These are phyloP conservation scores for Pycnomerus fuliginosus DNA, from an alignment of 2,888 invertebrate genomes.

Conservation along the genomic window DNA sequence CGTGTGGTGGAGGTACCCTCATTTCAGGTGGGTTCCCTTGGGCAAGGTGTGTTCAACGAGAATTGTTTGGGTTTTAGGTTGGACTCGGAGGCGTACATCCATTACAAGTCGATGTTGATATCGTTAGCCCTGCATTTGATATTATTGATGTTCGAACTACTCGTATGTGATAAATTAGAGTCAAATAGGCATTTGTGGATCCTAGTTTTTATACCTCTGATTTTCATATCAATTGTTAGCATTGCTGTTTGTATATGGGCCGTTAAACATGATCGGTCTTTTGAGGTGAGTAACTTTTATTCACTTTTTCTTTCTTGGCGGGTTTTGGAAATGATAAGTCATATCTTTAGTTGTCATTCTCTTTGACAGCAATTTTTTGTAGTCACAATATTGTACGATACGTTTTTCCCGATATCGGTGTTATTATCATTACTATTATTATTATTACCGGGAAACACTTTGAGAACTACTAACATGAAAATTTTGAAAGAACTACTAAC, in stretches of 20 bases:
- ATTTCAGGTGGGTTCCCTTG: conserved; percentile 69
- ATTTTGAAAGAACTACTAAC: no score
- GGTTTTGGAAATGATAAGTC: no score
- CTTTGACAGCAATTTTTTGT: no score
- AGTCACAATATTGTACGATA: no score
- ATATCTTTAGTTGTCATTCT: no score
- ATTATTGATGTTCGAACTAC: conserved; percentile 91
- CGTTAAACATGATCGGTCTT: conserved; percentile 95
- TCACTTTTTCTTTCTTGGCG: no score
- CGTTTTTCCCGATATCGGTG: no score
- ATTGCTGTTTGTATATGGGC: conserved; percentile 98
- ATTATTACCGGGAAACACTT: no score
- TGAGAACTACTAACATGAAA: no score
- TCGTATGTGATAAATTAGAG: conserved; percentile 94
- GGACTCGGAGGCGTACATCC: conserved; percentile 94
- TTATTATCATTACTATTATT: no score
- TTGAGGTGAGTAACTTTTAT: conserved; percentile 68
- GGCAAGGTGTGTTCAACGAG: neutral
- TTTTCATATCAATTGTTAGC: conserved; percentile 94
- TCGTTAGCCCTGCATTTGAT: conserved; percentile 92
- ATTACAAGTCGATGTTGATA: conserved; percentile 98
- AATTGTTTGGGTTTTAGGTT: conserved; percentile 61
- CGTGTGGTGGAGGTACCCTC: conserved; percentile 96
- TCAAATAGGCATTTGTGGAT: conserved; percentile 85
- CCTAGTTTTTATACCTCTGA: conserved; percentile 90